phyloP scores from a whole-genome alignment of 1,140 invertebrate species.

The Vanessa tameamea region DNA sequence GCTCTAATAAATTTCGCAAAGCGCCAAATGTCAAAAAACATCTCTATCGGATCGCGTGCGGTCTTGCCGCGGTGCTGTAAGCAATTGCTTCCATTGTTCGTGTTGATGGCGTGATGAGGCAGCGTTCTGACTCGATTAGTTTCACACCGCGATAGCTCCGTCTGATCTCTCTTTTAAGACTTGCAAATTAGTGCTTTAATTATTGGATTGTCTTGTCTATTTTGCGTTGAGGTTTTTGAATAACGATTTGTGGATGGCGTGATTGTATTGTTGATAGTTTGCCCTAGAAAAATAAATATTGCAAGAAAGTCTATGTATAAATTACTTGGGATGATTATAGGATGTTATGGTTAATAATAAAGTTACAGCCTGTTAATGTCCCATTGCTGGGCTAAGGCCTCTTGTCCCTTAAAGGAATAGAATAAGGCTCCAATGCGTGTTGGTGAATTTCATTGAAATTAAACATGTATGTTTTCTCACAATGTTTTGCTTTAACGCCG shows the following conservation, averaged over 20 bases:
- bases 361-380: too few relatives aligned
- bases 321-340: too few relatives aligned
- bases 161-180: constrained; percentile 12
- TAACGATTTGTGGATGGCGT: neutral
- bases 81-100: constrained; percentile 60
- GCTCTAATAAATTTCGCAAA: constrained; percentile 27
- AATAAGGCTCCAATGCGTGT: too few relatives aligned
- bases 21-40: constrained; percentile 53
- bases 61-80: constrained; percentile 55
- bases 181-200: constrained; percentile 12
- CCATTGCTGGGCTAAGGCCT: too few relatives aligned
- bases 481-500: too few relatives aligned
- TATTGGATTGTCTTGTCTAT: constrained; percentile 5
- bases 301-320: too few relatives aligned
- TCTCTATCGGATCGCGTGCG: constrained; percentile 58
- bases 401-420: too few relatives aligned
- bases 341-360: too few relatives aligned
- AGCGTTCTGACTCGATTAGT: constrained; percentile 52
- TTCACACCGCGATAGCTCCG: constrained; percentile 43
- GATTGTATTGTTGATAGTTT: too few relatives aligned
- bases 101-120: constrained; percentile 44
- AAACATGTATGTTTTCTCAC: too few relatives aligned
- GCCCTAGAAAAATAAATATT: too few relatives aligned
- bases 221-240: neutral
- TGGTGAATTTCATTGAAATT: too few relatives aligned